phyloP scores from a whole-genome alignment of 2,888 invertebrate genomes.

The Tiliacea citrago region DNA sequence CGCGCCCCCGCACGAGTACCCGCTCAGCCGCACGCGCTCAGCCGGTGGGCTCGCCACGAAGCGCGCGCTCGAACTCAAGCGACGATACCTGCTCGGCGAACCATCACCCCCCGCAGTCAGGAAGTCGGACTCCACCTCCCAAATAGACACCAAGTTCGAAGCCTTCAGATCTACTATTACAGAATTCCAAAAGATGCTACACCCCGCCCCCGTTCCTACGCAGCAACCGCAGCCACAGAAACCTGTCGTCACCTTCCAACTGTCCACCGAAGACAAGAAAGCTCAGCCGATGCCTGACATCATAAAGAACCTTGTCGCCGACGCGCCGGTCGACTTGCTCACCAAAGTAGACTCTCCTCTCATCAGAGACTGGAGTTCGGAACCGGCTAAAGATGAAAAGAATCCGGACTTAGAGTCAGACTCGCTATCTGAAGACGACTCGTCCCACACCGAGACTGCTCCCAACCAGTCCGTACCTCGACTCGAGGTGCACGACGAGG shows the following conservation, averaged over 20 bases:
- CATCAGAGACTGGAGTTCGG: slow-evolving; percentile 86
- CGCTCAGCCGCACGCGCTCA: slow-evolving; percentile 95
- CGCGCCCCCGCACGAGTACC: slow-evolving; percentile 92
- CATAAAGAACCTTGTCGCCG: slow-evolving; percentile 86
- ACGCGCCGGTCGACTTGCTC: slow-evolving; percentile 84
- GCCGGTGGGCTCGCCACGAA: slow-evolving; percentile 97
- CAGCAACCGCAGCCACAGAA: slow-evolving; percentile 67
- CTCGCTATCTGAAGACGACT: slow-evolving; percentile 86
- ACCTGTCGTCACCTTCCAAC: slow-evolving; percentile 77
- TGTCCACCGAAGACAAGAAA: slow-evolving; percentile 82
- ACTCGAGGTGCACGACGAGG: slow-evolving; percentile 93
- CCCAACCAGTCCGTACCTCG: slow-evolving; percentile 91
- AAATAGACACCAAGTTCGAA: slow-evolving; percentile 95
- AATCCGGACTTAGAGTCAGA: slow-evolving; percentile 91
- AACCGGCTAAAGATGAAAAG: slow-evolving; percentile 83
- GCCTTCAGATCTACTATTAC: slow-evolving; percentile 96
- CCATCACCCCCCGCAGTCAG: slow-evolving; percentile 93
- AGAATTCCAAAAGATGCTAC: slow-evolving; percentile 96
- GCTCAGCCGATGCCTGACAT: slow-evolving; percentile 91
- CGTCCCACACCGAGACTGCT: slow-evolving; percentile 82
- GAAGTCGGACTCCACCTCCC: slow-evolving; percentile 96
- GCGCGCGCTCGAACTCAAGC: slow-evolving; percentile 96
- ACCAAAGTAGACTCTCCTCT: slow-evolving; percentile 80
- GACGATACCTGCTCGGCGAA: slow-evolving; percentile 95
- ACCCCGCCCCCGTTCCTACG: slow-evolving; percentile 91